These are phyloP conservation scores for Trachelus iudaicus DNA, from an alignment of 2,888 invertebrate genomes.

Conservation along the genomic window DNA sequence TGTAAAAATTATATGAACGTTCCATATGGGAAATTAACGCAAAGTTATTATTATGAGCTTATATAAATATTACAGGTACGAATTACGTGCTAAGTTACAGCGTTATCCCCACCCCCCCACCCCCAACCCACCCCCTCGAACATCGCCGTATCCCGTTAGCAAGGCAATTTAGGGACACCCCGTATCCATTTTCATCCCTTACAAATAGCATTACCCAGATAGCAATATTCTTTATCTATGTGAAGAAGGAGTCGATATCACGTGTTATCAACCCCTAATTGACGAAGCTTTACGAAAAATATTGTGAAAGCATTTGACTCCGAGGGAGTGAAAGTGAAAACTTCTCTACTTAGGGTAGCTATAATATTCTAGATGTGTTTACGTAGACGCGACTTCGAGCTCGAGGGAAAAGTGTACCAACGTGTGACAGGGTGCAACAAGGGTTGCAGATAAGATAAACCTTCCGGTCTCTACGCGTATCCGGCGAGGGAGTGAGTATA, in stretches of 20 bases:
- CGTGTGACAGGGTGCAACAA: conserved; percentile 27
- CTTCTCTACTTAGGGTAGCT: not conserved
- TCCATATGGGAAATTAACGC: not conserved
- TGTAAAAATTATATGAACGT: not conserved
- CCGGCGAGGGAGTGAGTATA: conserved; percentile 1
- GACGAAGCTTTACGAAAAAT: not conserved
- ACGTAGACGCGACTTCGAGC: not conserved
- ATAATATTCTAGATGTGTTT: not conserved
- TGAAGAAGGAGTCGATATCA: not conserved
- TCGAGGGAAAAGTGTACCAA: conserved; percentile 7
- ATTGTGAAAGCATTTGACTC: not conserved
- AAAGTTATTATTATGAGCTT: not conserved
- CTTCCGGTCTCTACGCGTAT: conserved; percentile 37
- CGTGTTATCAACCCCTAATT: not conserved
- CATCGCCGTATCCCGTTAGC: too few species aligned
- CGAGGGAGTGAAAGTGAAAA: not conserved
- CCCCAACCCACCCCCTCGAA: too few species aligned
- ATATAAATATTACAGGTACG: not conserved
- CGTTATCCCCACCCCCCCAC: too few species aligned
- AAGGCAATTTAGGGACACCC: too few species aligned
- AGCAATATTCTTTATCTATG: not conserved
- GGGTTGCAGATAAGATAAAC: conserved; percentile 44
- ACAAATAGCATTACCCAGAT: not conserved
- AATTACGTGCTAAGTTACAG: not conserved
- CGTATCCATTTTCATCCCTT: not conserved